phyloP scores from a whole-genome alignment of 2,113 vertebrate genomes.

The Chunga burmeisteri region DNA sequence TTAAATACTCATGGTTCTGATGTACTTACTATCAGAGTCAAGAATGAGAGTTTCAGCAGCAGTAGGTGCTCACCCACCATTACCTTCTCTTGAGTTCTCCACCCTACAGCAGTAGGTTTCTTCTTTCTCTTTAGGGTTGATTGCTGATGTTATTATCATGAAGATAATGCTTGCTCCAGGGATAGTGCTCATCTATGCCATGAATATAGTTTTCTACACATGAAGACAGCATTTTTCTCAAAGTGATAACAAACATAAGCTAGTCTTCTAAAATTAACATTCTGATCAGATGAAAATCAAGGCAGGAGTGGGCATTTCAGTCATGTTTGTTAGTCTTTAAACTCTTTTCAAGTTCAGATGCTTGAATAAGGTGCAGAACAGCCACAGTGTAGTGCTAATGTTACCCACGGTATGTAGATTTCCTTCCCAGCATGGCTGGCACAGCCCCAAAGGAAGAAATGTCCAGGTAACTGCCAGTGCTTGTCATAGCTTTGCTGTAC shows the following conservation, averaged over 20 bases:
- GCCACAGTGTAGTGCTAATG: not conserved
- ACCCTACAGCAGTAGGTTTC: not conserved
- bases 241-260: not conserved
- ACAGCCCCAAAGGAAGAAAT: not conserved
- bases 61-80: not conserved
- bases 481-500: not conserved
- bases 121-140: not conserved
- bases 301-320: not conserved
- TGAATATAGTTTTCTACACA: not conserved
- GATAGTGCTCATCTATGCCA: not conserved
- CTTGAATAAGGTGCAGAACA: not conserved
- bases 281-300: not conserved
- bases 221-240: not conserved
- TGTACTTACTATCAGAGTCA: not conserved
- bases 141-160: not conserved
- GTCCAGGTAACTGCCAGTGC: not conserved
- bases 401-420: not conserved
- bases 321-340: not conserved
- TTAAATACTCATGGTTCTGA: not conserved
- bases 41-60: not conserved
- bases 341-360: not conserved
- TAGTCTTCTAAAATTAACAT: not conserved
- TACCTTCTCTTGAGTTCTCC: not conserved
- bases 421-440: not conserved
- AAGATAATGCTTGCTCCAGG: not conserved